Evolutionary conservation across 2,113 vertebrate species (phyloP).

Genomic region (Tauraco erythrolophus): DNA sequence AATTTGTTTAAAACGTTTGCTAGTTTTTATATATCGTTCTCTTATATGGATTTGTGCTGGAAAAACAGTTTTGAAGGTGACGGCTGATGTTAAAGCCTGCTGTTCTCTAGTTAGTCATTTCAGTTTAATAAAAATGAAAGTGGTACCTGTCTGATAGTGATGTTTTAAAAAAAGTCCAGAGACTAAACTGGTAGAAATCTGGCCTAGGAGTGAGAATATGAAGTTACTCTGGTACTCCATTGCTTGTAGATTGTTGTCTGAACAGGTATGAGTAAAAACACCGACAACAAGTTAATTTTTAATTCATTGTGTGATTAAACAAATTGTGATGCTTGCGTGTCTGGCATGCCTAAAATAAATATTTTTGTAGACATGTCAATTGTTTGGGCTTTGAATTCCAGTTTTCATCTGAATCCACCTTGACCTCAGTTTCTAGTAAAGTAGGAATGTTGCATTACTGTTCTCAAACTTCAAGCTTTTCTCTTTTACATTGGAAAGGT

Average conservation of each 20-base stretch:
- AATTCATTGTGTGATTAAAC: neutral
- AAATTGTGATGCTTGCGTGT: neutral
- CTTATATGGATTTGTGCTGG: neutral
- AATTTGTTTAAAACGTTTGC: neutral
- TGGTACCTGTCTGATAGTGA: neutral
- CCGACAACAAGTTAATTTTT: neutral
- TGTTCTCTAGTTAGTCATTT: neutral
- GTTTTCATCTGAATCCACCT: neutral
- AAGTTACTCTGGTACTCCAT: neutral
- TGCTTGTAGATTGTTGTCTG: neutral
- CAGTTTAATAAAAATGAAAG: neutral
- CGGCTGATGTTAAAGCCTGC: neutral
- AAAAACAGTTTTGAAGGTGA: neutral
- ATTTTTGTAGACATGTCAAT: neutral
- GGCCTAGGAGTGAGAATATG: neutral
- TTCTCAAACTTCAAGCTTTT: neutral
- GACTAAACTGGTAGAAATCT: neutral
- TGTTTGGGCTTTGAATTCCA: neutral
- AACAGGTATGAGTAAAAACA: neutral
- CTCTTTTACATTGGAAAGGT: accelerated
- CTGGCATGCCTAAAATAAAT: neutral
- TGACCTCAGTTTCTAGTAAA: slow-evolving; percentile 3
- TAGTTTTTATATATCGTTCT: neutral
- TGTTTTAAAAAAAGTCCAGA: neutral
- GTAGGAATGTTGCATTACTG: neutral